These are phyloP conservation scores for Mixornis gularis DNA, from an alignment of 2,113 vertebrate species.

Conservation along the genomic window DNA sequence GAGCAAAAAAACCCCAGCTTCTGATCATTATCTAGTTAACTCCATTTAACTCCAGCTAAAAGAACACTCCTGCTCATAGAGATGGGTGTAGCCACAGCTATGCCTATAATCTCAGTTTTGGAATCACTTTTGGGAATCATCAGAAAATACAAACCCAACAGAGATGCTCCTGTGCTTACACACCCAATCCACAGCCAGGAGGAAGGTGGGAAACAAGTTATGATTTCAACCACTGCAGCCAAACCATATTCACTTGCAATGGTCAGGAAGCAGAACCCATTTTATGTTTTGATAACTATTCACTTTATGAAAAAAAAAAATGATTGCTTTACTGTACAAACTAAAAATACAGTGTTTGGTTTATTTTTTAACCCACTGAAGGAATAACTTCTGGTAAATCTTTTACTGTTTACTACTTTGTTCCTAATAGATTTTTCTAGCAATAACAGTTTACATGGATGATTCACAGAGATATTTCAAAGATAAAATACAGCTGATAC, in stretches of 20 bases:
- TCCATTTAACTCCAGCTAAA: neutral
- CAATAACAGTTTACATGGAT: neutral
- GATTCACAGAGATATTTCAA: neutral
- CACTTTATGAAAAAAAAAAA: neutral
- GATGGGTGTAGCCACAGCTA: neutral
- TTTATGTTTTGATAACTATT: neutral
- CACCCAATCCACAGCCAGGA: neutral
- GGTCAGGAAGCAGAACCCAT: neutral
- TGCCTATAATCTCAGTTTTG: neutral
- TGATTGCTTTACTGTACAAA: neutral
- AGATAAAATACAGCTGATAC: neutral
- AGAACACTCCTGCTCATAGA: neutral
- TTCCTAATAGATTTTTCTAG: neutral
- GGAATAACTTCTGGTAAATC: neutral
- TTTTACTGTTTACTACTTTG: neutral
- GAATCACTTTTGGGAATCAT: neutral
- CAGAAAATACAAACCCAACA: neutral
- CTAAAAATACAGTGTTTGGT: neutral
- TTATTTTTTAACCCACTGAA: neutral
- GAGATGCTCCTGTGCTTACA: accelerated
- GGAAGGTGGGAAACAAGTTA: neutral
- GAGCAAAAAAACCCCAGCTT: neutral
- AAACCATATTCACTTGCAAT: neutral
- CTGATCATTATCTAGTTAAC: neutral
- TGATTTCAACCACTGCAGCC: neutral